Evolutionary conservation across 2,113 vertebrate genomes (phyloP).

Genomic region (Cyprinodon variegatus): DNA sequence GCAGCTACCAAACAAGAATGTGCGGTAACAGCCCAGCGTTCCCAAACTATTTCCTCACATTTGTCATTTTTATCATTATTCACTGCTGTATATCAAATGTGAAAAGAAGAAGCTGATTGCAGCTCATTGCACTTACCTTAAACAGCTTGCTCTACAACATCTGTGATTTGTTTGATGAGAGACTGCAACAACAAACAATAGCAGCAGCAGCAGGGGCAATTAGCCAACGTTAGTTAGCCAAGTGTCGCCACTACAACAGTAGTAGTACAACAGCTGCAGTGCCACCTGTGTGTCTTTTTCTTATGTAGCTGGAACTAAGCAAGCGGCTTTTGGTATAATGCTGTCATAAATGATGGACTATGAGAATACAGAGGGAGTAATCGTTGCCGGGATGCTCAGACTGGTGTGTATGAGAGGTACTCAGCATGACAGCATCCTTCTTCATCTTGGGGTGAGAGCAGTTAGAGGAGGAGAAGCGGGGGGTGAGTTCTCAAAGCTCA

Average conservation of each 20-base stretch:
- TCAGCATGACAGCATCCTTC: conserved; percentile 80
- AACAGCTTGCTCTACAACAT: conserved; percentile 83
- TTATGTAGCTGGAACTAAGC: conserved; percentile 55
- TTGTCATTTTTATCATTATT: conserved; percentile 30
- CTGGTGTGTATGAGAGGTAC: conserved; percentile 75
- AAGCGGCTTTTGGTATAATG: conserved; percentile 60
- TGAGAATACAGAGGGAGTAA: conserved; percentile 75
- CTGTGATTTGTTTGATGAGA: conserved; percentile 83
- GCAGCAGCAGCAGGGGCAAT: conserved; percentile 74
- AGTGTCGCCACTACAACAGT: conserved; percentile 70
- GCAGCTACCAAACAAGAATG: conserved; percentile 57
- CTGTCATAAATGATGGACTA: conserved; percentile 77
- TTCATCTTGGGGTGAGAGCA: conserved; percentile 78
- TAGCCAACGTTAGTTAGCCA: conserved; percentile 79
- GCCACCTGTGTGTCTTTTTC: conserved; percentile 71
- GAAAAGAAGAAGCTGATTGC: conserved; percentile 30
- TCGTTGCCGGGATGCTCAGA: conserved; percentile 78
- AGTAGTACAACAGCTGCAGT: conserved; percentile 67
- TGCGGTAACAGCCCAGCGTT: conserved; percentile 54
- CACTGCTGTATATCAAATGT: conserved; percentile 40
- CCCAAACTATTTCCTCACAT: conserved; percentile 44
- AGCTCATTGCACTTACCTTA: conserved; percentile 80
- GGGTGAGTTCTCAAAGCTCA: conserved; percentile 73
- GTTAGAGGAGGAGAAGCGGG: conserved; percentile 13
- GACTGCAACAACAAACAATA: conserved; percentile 83